These are phyloP conservation scores for Allolobophora icterica DNA, from an alignment of 2,888 invertebrate genomes.

Conservation along the genomic window DNA sequence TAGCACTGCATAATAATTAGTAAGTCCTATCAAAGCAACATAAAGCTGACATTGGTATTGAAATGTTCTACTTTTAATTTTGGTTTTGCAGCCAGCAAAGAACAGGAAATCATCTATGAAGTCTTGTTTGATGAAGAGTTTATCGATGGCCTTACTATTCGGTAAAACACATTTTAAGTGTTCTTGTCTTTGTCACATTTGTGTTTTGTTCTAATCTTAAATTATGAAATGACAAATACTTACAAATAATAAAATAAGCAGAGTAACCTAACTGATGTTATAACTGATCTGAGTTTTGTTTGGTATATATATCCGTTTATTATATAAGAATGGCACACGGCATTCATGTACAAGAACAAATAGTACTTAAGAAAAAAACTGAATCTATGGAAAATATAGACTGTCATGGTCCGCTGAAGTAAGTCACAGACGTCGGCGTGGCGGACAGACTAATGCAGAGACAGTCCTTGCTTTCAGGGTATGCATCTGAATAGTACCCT, in stretches of 20 bases:
- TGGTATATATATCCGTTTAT: too few species aligned
- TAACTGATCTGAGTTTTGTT: neutral
- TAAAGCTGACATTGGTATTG: neutral
- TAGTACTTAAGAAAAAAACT: too few species aligned
- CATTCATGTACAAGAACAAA: too few species aligned
- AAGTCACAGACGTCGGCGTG: too few species aligned
- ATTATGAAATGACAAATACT: neutral
- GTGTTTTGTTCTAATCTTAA: neutral
- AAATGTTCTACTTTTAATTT: slow-evolving; percentile 4
- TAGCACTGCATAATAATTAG: neutral
- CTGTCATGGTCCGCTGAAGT: too few species aligned
- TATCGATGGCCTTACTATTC: slow-evolving; percentile 72
- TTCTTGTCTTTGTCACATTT: neutral
- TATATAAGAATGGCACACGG: too few species aligned
- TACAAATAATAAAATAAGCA: neutral
- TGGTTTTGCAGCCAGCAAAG: slow-evolving; percentile 55
- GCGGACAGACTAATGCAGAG: too few species aligned
- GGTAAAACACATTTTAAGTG: slow-evolving; percentile 61
- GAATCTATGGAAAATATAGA: too few species aligned
- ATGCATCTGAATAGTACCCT: too few species aligned
- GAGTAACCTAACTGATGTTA: neutral
- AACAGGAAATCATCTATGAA: slow-evolving; percentile 74
- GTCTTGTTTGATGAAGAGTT: slow-evolving; percentile 82
- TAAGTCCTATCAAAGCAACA: neutral
- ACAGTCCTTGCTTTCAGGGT: too few species aligned